phyloP scores from a whole-genome alignment of 2,797 vertebrate genomes.

The Phataginus tetradactyla region DNA sequence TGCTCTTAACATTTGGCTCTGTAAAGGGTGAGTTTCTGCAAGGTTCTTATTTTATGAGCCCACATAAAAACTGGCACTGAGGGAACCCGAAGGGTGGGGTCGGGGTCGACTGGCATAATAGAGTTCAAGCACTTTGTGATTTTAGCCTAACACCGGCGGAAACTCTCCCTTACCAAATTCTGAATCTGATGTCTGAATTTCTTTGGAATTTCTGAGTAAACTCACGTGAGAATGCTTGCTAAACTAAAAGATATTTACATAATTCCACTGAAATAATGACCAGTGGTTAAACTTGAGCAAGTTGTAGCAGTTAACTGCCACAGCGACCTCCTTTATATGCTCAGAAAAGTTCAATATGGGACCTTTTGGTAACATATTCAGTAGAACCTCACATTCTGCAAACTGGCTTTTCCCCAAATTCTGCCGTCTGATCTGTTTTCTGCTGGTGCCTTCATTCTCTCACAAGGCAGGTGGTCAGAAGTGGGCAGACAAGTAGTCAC shows the following conservation, averaged over 20 bases:
- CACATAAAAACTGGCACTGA: not conserved
- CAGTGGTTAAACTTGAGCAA: not conserved
- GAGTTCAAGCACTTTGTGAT: conserved; percentile 5
- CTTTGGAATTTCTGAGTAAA: conserved; percentile 3
- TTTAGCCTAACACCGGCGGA: not conserved
- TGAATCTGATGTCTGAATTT: not conserved
- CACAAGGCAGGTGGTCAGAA: conserved; percentile 55
- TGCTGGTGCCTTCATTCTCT: conserved; percentile 48
- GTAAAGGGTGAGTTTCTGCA: not conserved
- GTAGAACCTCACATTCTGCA: conserved; percentile 50
- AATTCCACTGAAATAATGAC: not conserved
- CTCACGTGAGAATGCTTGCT: not conserved
- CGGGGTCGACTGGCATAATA: not conserved
- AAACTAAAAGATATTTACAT: not conserved
- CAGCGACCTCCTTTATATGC: not conserved
- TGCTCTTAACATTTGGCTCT: not conserved
- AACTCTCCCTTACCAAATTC: not conserved
- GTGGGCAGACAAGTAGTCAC: not conserved
- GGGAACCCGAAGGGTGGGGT: not conserved
- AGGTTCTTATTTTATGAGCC: conserved; percentile 1
- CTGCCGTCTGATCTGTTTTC: conserved; percentile 67
- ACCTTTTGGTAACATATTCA: conserved; percentile 72
- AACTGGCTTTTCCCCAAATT: conserved; percentile 64
- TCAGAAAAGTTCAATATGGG: conserved; percentile 67
- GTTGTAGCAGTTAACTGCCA: not conserved